Evolutionary conservation across 2,797 vertebrate genomes (phyloP).

Genomic region (Rostrhamus sociabilis): DNA sequence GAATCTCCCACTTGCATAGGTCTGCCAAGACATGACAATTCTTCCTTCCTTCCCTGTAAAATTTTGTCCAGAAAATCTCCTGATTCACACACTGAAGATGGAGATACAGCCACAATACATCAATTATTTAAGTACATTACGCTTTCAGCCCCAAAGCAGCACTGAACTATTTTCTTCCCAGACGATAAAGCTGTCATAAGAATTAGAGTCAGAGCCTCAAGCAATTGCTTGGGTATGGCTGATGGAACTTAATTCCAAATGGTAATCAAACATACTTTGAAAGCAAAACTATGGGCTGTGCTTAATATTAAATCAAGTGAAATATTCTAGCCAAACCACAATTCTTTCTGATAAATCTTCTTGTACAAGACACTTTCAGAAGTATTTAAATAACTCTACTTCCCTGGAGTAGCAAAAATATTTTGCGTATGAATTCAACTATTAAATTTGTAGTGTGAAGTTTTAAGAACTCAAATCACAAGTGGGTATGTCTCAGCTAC

Average conservation of each 20-base stretch:
- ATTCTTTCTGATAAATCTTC: neutral
- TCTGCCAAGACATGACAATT: neutral
- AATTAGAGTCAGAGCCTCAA: neutral
- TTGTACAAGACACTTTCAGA: neutral
- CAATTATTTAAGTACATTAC: constrained; percentile 46
- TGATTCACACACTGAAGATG: neutral
- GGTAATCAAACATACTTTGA: constrained; percentile 6
- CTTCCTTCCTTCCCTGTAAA: neutral
- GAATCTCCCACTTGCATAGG: neutral
- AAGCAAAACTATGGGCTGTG: neutral
- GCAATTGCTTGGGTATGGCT: neutral
- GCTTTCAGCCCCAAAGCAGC: neutral
- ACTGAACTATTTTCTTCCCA: neutral
- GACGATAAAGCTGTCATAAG: neutral
- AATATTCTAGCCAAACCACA: neutral
- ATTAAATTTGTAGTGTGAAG: neutral
- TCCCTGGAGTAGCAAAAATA: neutral
- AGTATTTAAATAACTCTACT: neutral
- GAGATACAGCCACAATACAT: neutral
- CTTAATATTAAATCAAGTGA: neutral
- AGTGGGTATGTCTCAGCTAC: neutral
- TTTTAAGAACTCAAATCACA: neutral
- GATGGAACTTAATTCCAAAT: constrained; percentile 5
- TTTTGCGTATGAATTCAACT: neutral
- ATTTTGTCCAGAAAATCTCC: neutral